Base-by-base conservation (phyloP, 2,113 vertebrate genomes). In the Henicopernis longicauda region DNA sequence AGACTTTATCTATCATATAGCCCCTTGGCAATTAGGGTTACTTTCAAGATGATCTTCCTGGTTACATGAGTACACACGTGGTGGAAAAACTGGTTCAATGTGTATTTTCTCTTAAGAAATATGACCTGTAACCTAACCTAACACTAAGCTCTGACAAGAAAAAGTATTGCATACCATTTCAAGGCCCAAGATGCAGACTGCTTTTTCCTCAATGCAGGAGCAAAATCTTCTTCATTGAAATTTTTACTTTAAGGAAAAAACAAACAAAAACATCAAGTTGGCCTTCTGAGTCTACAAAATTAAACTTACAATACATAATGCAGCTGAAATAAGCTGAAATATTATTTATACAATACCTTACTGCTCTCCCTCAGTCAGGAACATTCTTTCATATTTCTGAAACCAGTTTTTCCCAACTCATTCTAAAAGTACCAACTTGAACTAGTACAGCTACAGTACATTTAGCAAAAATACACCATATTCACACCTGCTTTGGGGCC, bases 171-270 rank as follows among this genome's bases (percentile, higher is more conserved):
- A 4, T 96, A 99, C 99, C 99, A 99, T 98, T 99, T 99, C 96
- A 99, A 97, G 79, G 99, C 99, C 99, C 99, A 99, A 12, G 99
- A 99, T 10, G 98, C 98, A 61, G 99, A 99, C 11, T 99, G 99
- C 89, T 99, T 99, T 95, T 99, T 99, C 92, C 99, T 98, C 97
- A 99, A 98, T 3, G 97, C 97, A 71, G 98, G 97, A 47, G 99
- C 99, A 98, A 98, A 99, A 98, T 99, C 99, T 38, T 99, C 99
- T 95, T 99, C 98, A 74, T 65, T 97, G 89, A 99, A 99, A 97
- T 98, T 98, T 98, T 99, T 99, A 87, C 99, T 99, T 96, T 58
- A 63, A 86, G 82, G 19, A 94, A 79, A 44, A 76, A 85, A 85
- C 8, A 83, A 57, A 93, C 3, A 63, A 49, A 82, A 36, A 3